These are phyloP conservation scores for Euphonia xanthogaster DNA, from an alignment of 2,797 vertebrate species.

Conservation along the genomic window DNA sequence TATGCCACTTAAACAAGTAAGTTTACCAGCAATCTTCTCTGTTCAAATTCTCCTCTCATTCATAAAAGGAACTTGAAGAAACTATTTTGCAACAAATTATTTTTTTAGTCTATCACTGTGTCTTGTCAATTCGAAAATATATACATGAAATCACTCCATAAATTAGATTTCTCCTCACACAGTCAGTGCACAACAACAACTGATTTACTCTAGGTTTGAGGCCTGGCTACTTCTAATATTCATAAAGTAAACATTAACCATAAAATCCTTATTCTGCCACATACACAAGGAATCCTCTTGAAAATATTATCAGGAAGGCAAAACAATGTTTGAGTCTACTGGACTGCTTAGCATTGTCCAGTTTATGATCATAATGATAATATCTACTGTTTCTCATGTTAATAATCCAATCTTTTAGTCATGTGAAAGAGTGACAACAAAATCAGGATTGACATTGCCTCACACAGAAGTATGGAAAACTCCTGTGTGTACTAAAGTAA, in stretches of 20 bases:
- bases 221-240: not conserved
- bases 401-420: not conserved
- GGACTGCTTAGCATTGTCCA: not conserved
- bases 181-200: not conserved
- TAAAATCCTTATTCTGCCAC: not conserved
- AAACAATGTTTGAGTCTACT: not conserved
- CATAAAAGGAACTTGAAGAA: not conserved
- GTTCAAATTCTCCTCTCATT: not conserved
- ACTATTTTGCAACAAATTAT: not conserved
- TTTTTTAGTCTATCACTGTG: not conserved
- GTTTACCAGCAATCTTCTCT: not conserved
- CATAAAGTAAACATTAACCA: not conserved
- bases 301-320: not conserved
- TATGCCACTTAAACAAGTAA: not conserved
- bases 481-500: not conserved
- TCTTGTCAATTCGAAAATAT: not conserved
- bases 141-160: not conserved
- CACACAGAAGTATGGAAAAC: not conserved
- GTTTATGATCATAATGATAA: not conserved
- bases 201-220: not conserved
- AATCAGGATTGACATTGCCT: not conserved
- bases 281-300: not conserved
- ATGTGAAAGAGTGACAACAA: not conserved
- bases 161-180: not conserved
- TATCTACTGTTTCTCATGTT: not conserved